Evolutionary conservation across 2,113 vertebrate genomes (phyloP), one percentile per base, ranked within the genome.

Genomic region (Meleagris gallopavo): DNA sequence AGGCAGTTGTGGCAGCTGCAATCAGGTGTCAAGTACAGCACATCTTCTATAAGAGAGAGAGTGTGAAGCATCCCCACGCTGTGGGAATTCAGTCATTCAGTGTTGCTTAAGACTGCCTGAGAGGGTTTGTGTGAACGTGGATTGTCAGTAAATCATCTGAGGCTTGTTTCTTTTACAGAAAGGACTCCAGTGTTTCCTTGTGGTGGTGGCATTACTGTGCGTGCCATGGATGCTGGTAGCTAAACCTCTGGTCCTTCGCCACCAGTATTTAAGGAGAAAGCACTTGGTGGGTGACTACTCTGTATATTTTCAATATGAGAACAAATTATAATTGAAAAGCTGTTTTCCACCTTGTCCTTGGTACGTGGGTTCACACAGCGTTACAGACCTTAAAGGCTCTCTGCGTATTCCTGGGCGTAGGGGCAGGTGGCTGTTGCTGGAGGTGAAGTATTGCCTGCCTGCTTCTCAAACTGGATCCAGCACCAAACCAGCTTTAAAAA

Each of bases 151-250:
- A 30, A 60, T 60, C 36, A 65, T 25, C 80, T 74, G 50, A 92
- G 45, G 34, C n/a, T 70, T 73, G n/a, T 94, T 93, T 83, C 74
- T 92, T 91, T 88, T 90, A 60, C 97, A 99, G 99, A 94, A 97
- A 94, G 98, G 95, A 24, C 79, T 99, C 41, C 99, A 99, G 95
- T 98, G 97, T 69, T 97, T 99, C 96, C 97, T 99, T 5, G 99
- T 99, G 74, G 88, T 99, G 32, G 97, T 99, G 1, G 99, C 99
- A 0, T 81, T 99, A 57, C 97, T 99, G 4, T 99, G 99, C 50
- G 98, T 99, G 71, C 99, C 99, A 0, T 99, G 98, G 97, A 99
- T 99, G 99, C 98, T 99, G 70, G 95, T 99, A 32, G 98, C 99
- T 76, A 99, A 99, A 97, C 99, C 99, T 13, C 84, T 99, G 79